Evolutionary conservation across 2,113 vertebrate species (phyloP), one percentile per base, ranked within the genome.

Genomic region (Pseudorhombus dupliciocellatus): DNA sequence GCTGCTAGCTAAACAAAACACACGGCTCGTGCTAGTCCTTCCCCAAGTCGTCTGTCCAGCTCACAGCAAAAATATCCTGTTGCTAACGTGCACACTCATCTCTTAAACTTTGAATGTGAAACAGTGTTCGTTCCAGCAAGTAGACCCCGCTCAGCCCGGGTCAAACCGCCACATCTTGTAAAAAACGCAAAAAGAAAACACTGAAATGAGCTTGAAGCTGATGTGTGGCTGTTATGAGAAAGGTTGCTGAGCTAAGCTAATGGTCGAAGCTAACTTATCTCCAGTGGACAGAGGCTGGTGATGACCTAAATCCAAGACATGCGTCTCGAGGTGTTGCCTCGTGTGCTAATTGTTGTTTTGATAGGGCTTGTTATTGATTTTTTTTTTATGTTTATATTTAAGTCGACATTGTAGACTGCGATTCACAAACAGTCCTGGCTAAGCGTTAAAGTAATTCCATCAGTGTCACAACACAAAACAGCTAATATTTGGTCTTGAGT

Each of bases 81-180:
- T 4, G 28, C 31, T n/a, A 4, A 6, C 1, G 21, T 12, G 4
- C 6, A 18, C 26, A 21, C 52, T 70, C 20, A 4, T 28, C 24
- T 46, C 9, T 55, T 11, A 68, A 89, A 77, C 66, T 83, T 87
- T 63, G 21, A 46, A 70, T 76, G 21, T 50, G 26, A 73, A 31
- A 11, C 31, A 5, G 9, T 31, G 26, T 44, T 2, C 5, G 12
- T 54, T 84, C 81, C 90, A 90, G 87, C 58, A 90, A 87, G 30
- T 90, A 90, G 81, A 72, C 89, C 0, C 1, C 15, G 22, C 58
- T 62, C 58, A 28, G 1, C 42, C 73, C 52, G 57, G 3, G 30
- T 73, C 2, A 4, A 69, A 71, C 46, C 42, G 26, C 48, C 54
- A 42, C 25, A 71, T 64, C 1, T 70, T 50, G 12, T 66, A 0